Evolutionary conservation across 2,888 invertebrate species (phyloP).

Genomic region (Siphlonurus alternatus): DNA sequence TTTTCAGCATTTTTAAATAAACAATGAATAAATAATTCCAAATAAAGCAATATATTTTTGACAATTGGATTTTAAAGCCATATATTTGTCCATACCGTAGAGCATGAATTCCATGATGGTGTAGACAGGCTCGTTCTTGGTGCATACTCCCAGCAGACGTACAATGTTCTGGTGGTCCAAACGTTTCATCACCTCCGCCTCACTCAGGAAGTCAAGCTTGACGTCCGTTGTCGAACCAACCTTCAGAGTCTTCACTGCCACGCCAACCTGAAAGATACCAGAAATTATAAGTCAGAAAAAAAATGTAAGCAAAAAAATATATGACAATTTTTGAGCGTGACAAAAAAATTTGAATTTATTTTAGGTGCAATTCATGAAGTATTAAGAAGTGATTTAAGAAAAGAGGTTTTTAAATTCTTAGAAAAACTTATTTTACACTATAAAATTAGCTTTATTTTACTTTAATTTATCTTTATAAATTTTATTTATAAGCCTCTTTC

Average conservation of each 20-base stretch:
- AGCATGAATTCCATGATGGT: constrained; percentile 91
- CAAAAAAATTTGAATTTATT: not conserved
- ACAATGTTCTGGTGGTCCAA: constrained; percentile 84
- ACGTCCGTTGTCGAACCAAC: constrained; percentile 66
- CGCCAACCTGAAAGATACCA: constrained; percentile 33
- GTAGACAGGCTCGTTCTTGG: constrained; percentile 71
- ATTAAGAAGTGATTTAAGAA: no score
- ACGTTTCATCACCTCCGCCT: constrained; percentile 87
- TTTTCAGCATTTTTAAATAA: not conserved
- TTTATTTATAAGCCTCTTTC: no score
- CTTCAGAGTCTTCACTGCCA: constrained; percentile 80
- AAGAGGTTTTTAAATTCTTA: no score
- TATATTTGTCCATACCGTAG: constrained; percentile 37
- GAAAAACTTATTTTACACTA: no score
- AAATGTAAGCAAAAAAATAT: no score
- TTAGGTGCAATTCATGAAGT: no score
- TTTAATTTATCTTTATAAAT: no score
- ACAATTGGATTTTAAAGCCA: not conserved
- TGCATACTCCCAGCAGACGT: constrained; percentile 67
- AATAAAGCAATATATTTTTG: not conserved
- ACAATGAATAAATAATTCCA: not conserved
- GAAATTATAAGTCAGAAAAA: not conserved
- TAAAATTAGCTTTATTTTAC: no score
- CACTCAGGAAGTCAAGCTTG: constrained; percentile 78
- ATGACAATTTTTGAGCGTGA: not conserved